Percentiles rank a stretch among this genome's conserved stretches.
Evolutionary conservation across 1,140 invertebrate genomes (phyloP).

Genomic region (Aphaenogaster ashmeadi): DNA sequence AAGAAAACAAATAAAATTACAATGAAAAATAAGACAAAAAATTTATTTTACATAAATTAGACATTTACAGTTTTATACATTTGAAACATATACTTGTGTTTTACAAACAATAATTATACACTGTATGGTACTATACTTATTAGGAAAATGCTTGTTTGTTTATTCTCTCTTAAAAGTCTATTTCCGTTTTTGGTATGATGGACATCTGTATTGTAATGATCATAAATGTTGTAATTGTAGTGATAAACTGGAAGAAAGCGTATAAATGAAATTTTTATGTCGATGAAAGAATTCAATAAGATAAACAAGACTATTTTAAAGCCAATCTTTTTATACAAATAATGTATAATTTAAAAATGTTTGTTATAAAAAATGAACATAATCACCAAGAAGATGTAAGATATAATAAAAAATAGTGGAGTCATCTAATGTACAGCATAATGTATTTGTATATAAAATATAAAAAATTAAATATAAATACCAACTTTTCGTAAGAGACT

Average conservation of each 20-base stretch:
- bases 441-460: not conserved
- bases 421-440: not conserved
- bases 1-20: not conserved
- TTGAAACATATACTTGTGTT: not conserved
- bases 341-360: not conserved
- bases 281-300: not conserved
- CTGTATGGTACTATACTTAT: not conserved
- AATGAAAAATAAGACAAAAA: not conserved
- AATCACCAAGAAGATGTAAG: not conserved
- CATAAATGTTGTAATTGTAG: not conserved
- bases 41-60: too few relatives aligned
- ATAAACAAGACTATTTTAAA: not conserved
- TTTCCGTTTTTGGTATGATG: not conserved
- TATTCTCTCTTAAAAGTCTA: not conserved
- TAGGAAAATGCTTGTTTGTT: not conserved
- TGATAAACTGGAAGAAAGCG: not conserved
- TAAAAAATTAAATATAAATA: not conserved
- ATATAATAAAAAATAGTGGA: not conserved
- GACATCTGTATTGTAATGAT: not conserved
- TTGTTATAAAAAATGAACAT: not conserved
- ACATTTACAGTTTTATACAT: not conserved
- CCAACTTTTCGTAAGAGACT: not conserved
- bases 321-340: not conserved
- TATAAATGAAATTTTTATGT: conserved; percentile 1
- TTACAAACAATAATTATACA: not conserved